These are phyloP conservation scores for Drosophila kuntzei DNA, from an alignment of 2,888 invertebrate species.

Conservation along the genomic window DNA sequence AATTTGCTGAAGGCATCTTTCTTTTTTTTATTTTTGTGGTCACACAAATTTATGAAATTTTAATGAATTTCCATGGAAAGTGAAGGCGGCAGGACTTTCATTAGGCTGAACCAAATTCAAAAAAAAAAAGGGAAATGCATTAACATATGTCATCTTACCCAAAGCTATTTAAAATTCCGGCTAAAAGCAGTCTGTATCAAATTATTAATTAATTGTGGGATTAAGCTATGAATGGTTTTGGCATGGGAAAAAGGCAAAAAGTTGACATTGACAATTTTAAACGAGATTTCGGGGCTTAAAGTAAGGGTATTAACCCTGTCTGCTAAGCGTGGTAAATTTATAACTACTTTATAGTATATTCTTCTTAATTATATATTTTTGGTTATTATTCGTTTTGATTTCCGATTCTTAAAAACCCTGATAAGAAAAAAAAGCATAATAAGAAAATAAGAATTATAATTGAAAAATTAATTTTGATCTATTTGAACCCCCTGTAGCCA, in stretches of 20 bases:
- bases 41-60: slow-evolving; percentile 49
- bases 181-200: slow-evolving; percentile 1
- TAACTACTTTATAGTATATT: neutral
- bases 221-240: slow-evolving; percentile 1
- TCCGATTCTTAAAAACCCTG: too few species aligned
- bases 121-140: slow-evolving; percentile 14
- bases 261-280: neutral
- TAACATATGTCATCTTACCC: slow-evolving; percentile 21
- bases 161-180: neutral
- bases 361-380: too few species aligned
- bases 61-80: slow-evolving; percentile 48
- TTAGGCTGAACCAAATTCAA: slow-evolving; percentile 14
- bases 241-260: slow-evolving; percentile 1
- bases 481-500: neutral
- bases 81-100: slow-evolving; percentile 19
- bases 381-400: too few species aligned
- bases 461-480: neutral
- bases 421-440: neutral
- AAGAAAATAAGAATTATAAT: neutral
- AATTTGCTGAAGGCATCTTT: slow-evolving; percentile 5
- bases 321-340: neutral
- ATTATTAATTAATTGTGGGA: slow-evolving; percentile 16
- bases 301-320: neutral
- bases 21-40: slow-evolving; percentile 22
- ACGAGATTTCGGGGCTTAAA: neutral